These are phyloP conservation scores for Indicator indicator DNA, from an alignment of 2,113 vertebrate genomes.

Conservation along the genomic window DNA sequence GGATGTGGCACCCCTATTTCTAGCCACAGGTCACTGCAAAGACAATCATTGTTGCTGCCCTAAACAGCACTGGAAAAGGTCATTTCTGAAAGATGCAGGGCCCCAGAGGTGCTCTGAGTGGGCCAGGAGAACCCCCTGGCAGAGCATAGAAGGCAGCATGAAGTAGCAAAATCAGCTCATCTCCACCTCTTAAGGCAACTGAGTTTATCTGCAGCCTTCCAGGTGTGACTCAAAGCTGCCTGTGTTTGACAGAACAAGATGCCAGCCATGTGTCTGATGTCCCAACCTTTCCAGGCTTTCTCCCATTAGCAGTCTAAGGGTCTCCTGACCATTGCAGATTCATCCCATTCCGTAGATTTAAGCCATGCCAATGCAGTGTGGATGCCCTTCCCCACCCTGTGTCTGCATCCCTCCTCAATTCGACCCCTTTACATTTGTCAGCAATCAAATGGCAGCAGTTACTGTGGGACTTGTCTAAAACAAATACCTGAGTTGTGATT, in stretches of 20 bases:
- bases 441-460: neutral
- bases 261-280: fast-evolving
- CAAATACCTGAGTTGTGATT: slow-evolving; percentile 4
- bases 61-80: neutral
- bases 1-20: neutral
- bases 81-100: neutral
- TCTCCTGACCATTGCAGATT: neutral
- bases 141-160: fast-evolving
- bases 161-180: neutral
- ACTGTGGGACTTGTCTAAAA: neutral
- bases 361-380: neutral
- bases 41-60: neutral
- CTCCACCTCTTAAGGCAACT: neutral
- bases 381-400: neutral
- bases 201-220: neutral
- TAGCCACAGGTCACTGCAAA: neutral
- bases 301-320: neutral
- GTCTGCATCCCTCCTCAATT: neutral
- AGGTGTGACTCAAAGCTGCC: neutral
- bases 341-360: neutral
- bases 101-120: neutral
- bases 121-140: neutral
- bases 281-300: neutral
- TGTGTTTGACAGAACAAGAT: neutral
- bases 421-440: neutral